Evolutionary conservation across 2,888 invertebrate species (phyloP).

Genomic region (Nomada ferruginata): DNA sequence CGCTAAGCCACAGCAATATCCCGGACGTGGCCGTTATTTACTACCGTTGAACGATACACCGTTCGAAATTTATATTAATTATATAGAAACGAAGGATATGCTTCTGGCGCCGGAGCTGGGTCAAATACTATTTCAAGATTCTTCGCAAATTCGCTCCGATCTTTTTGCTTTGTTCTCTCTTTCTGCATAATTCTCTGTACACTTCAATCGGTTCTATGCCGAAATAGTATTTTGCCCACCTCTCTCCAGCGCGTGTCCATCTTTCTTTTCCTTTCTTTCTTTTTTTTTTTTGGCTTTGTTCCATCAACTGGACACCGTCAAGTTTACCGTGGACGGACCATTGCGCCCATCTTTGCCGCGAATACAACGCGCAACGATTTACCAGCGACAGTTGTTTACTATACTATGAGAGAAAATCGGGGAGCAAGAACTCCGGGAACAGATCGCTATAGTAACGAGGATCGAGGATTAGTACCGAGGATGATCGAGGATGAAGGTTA

Average conservation of each 20-base stretch:
- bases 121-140: slow-evolving; percentile 66
- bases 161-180: neutral
- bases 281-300: slow-evolving; percentile 5
- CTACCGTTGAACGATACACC: slow-evolving; percentile 16
- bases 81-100: slow-evolving; percentile 22
- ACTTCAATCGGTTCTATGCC: neutral
- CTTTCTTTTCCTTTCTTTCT: neutral
- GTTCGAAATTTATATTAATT: slow-evolving; percentile 18
- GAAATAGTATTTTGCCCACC: slow-evolving; percentile 70
- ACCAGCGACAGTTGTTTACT: slow-evolving; percentile 47
- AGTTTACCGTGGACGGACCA: slow-evolving; percentile 26
- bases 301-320: slow-evolving; percentile 24
- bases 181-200: neutral
- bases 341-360: slow-evolving; percentile 42
- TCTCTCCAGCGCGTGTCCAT: slow-evolving; percentile 63
- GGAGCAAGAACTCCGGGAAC: slow-evolving; percentile 39
- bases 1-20: slow-evolving; percentile 28
- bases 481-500: slow-evolving; percentile 70
- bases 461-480: slow-evolving; percentile 68
- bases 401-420: slow-evolving; percentile 47
- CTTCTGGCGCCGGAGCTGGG: slow-evolving; percentile 64
- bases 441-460: slow-evolving; percentile 37
- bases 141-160: slow-evolving; percentile 1
- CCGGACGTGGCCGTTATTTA: slow-evolving; percentile 32
- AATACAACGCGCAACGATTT: slow-evolving; percentile 42